These are phyloP conservation scores for Eumerus sabulonum DNA, from an alignment of 2,888 invertebrate genomes.

Conservation along the genomic window DNA sequence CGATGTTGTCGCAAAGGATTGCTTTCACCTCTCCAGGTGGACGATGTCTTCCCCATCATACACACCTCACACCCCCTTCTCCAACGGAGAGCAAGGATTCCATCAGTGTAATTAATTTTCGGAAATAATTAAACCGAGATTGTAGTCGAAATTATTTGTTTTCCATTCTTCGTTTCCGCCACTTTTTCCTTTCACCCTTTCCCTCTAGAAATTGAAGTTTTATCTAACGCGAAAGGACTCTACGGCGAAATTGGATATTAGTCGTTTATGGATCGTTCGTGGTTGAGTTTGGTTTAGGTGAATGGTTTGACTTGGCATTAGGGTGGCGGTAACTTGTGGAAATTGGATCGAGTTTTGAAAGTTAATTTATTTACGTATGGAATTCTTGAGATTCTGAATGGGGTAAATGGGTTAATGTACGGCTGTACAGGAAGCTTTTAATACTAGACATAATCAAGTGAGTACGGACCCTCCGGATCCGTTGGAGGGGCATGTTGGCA, in stretches of 20 bases:
- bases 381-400: too few species aligned
- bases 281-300: too few species aligned
- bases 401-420: too few species aligned
- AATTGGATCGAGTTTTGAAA: too few species aligned
- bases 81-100: slow-evolving; percentile 18
- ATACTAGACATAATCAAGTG: too few species aligned
- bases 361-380: too few species aligned
- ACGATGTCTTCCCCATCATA: background rate
- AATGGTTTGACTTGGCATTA: too few species aligned
- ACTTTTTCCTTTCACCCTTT: background rate
- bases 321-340: too few species aligned
- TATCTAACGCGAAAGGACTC: slow-evolving; percentile 3
- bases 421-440: too few species aligned
- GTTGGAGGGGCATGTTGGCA: too few species aligned
- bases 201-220: slow-evolving; percentile 22
- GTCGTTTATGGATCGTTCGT: background rate
- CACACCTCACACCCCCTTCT: background rate
- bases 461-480: too few species aligned
- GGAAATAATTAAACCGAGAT: slow-evolving; percentile 50
- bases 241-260: background rate
- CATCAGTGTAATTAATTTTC: slow-evolving; percentile 59
- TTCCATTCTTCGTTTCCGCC: background rate
- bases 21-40: slow-evolving; percentile 25
- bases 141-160: slow-evolving; percentile 27
- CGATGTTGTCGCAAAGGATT: slow-evolving; percentile 38